Conservation (phyloP, 2,797 vertebrate species). For the Acanthurus lineatus region DNA sequence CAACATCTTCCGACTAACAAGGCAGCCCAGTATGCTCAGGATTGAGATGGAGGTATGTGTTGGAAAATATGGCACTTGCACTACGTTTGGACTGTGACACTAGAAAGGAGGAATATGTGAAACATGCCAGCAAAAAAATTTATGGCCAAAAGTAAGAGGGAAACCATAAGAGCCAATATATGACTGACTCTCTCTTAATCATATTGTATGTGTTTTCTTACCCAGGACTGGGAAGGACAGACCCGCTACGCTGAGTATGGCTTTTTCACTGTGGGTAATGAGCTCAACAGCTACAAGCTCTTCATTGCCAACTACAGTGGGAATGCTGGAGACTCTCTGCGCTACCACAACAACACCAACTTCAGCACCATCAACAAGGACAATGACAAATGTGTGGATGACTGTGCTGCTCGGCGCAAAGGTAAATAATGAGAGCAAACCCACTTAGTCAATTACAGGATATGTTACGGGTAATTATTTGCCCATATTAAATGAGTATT, state of each 20-base stretch:
- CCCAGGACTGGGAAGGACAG: constrained; percentile 95
- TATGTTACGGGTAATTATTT: background rate
- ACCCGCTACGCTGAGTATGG: constrained; percentile 90
- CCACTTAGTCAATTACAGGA: background rate
- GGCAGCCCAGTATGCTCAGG: constrained; percentile 90
- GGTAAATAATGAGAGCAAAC: constrained; percentile 80
- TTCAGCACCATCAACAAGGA: constrained; percentile 98
- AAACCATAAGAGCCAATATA: constrained; percentile 8
- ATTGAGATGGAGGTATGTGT: constrained; percentile 93
- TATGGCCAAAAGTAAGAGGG: constrained; percentile 20
- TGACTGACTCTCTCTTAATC: constrained; percentile 40
- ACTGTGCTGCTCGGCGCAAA: constrained; percentile 94
- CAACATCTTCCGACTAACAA: constrained; percentile 93
- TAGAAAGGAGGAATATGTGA: constrained; percentile 19
- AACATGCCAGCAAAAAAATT: constrained; percentile 4
- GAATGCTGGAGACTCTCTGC: constrained; percentile 90
- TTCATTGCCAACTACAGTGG: constrained; percentile 93
- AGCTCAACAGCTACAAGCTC: constrained; percentile 96
- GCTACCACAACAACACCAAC: constrained; percentile 98
- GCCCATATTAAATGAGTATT: background rate
- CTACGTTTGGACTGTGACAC: background rate
- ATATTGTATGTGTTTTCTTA: constrained; percentile 49
- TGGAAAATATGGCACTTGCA: constrained; percentile 29
- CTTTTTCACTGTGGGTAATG: constrained; percentile 91
- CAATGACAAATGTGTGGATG: constrained; percentile 97